Evolutionary conservation across 2,888 invertebrate species (phyloP), one percentile per base, ranked within the genome.

Genomic region (Heliconius ismenius): DNA sequence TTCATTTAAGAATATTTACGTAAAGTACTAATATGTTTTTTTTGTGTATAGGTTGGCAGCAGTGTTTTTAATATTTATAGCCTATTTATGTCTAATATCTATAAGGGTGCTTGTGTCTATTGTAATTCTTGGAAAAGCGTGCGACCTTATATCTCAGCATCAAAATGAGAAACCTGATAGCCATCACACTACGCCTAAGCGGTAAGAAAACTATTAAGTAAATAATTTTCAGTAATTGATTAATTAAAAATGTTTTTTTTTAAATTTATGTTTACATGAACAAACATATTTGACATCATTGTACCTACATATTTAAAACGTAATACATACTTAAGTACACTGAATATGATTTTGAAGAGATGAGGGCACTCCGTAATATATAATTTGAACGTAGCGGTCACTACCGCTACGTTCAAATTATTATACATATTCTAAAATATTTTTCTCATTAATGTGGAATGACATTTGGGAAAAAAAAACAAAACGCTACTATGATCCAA

Each of bases 101-200:
- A 94, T 97, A 81, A 95, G 98, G 84, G 95, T 99, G 68, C 95
- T 98, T 18, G 97, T 97, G 82, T 98, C 98, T 79, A 96, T 99
- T 74, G 95, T 98, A 36, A 97, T 99, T 73, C 95, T 99, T 80
- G 99, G 99, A 4, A 97, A 97, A 88, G 98, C 99, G 0, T 98
- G 98, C 84, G 96, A 97, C 85, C 94, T 98, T 81, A 98, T 99
- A 84, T 95, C 96, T 63, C 95, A 96, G 81, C 97, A 97, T 86
- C 95, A 95, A 89, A 93, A 87, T 82, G 95, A 92, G 83, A 95
- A 88, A 88, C 92, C 86, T 79, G 95, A 95, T 3, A 94, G 92
- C 79, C 92, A 91, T 74, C 91, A 92, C 74, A 84, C 89, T 28
- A 94, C 89, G 81, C 95, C 89, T 77, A 95, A 91, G 86, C 92